Percentiles rank a stretch among this genome's conserved stretches.
Evolutionary conservation across 92 coral and sea anemone species (phyloP).

Genomic region (Chrysogorgia sp.): DNA sequence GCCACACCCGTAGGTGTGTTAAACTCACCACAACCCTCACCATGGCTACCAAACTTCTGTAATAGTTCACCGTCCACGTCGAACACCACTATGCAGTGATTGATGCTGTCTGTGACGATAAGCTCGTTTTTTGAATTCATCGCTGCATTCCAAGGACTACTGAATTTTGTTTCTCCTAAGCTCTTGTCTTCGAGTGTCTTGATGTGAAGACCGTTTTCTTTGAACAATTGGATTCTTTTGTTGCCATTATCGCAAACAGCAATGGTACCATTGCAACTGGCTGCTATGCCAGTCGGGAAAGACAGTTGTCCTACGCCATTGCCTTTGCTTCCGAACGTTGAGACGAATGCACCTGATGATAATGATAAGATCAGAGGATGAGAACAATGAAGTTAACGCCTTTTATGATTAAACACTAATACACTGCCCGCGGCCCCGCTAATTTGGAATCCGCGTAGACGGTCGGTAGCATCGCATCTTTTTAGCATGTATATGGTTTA

Average conservation of each 20-base stretch:
- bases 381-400: no score
- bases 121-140: conserved; percentile 17
- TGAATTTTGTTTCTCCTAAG: conserved; percentile 9
- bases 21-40: conserved; percentile 27
- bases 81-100: conserved; percentile 27
- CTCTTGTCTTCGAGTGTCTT: conserved; percentile 10
- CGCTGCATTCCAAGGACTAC: conserved; percentile 28
- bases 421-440: no score
- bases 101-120: conserved; percentile 33
- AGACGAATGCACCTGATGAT: conserved; percentile 23
- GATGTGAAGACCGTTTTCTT: conserved; percentile 21
- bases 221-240: conserved; percentile 39
- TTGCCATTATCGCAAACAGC: conserved; percentile 45
- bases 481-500: no score
- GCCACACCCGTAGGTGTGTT: conserved; percentile 35
- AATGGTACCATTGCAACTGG: conserved; percentile 25
- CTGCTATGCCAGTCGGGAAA: conserved; percentile 41
- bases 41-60: conserved; percentile 31
- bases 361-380: background rate
- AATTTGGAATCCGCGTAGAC: no score
- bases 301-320: conserved; percentile 28
- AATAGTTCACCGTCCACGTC: conserved; percentile 24
- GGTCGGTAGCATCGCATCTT: no score
- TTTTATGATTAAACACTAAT: no score
- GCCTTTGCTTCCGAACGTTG: conserved; percentile 43